These are phyloP conservation scores for Scaptomyza montana DNA, from an alignment of 1,140 invertebrate genomes.

Conservation along the genomic window DNA sequence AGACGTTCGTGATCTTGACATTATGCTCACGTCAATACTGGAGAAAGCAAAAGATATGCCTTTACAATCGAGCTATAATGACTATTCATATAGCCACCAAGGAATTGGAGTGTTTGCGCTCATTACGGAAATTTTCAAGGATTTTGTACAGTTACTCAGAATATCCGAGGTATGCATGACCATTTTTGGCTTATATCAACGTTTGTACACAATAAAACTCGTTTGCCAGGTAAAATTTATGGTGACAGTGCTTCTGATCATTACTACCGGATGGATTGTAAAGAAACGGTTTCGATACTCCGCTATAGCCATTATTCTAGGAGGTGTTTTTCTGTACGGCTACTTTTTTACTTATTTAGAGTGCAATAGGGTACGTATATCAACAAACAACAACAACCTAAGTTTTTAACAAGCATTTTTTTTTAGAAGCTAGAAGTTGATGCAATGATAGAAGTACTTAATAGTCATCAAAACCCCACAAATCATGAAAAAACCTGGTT, in stretches of 20 bases:
- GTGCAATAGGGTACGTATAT: constrained; percentile 66
- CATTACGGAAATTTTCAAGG: constrained; percentile 60
- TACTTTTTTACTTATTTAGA: constrained; percentile 74
- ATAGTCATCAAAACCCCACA: constrained; percentile 30
- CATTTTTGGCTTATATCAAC: constrained; percentile 1
- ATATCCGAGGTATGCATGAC: constrained; percentile 60
- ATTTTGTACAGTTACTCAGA: constrained; percentile 46
- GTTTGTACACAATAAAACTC: neutral
- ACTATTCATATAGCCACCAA: constrained; percentile 35
- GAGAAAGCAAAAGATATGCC: constrained; percentile 37
- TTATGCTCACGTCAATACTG: constrained; percentile 61
- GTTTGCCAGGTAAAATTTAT: constrained; percentile 61
- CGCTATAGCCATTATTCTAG: constrained; percentile 38
- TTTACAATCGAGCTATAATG: constrained; percentile 11
- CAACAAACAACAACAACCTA: neutral
- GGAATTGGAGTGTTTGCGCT: constrained; percentile 36
- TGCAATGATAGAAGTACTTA: constrained; percentile 61
- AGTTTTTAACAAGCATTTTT: neutral
- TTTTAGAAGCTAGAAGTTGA: constrained; percentile 67
- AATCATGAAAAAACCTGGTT: constrained; percentile 23
- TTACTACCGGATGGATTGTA: constrained; percentile 46
- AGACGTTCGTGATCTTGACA: constrained; percentile 71
- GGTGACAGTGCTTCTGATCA: constrained; percentile 27
- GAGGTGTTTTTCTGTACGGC: constrained; percentile 55
- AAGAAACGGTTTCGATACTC: constrained; percentile 48